Conservation (phyloP, 2,888 invertebrate species). For the Amaurobius ferox region DNA sequence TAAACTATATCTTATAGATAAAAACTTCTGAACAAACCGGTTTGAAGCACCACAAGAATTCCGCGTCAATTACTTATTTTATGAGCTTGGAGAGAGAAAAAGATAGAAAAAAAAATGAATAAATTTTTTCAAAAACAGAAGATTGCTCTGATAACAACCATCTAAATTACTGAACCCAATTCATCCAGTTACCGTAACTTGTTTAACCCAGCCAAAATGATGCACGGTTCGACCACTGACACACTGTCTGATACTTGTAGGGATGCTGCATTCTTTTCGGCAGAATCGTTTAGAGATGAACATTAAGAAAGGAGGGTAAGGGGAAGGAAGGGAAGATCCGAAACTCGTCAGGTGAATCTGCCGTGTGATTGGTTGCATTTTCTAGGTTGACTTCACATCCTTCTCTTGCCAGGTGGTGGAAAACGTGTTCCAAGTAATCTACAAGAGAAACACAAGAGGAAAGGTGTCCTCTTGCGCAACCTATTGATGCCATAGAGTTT, state of each 20-base stretch:
- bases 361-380: constrained; percentile 47
- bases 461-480: constrained; percentile 12
- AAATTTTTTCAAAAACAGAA: no score
- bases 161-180: not conserved
- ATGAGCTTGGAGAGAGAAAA: not conserved
- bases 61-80: not conserved
- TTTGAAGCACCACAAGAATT: not conserved
- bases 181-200: not conserved
- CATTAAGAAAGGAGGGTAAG: constrained; percentile 43
- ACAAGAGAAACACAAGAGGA: constrained; percentile 15
- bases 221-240: constrained; percentile 43
- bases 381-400: constrained; percentile 71
- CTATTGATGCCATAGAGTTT: not conserved
- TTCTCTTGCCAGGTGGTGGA: constrained; percentile 42
- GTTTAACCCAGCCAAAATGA: not conserved
- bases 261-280: constrained; percentile 39
- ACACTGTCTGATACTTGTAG: constrained; percentile 48
- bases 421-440: constrained; percentile 31
- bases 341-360: constrained; percentile 47
- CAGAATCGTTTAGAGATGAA: constrained; percentile 30
- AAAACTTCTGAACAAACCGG: not conserved
- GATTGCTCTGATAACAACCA: not conserved
- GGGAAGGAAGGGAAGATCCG: constrained; percentile 15
- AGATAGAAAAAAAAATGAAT: not conserved
- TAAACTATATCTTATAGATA: no score